Evolutionary conservation across 2,888 invertebrate species (phyloP), one percentile per base, ranked within the genome.

Genomic region (Drosophila planitibia): DNA sequence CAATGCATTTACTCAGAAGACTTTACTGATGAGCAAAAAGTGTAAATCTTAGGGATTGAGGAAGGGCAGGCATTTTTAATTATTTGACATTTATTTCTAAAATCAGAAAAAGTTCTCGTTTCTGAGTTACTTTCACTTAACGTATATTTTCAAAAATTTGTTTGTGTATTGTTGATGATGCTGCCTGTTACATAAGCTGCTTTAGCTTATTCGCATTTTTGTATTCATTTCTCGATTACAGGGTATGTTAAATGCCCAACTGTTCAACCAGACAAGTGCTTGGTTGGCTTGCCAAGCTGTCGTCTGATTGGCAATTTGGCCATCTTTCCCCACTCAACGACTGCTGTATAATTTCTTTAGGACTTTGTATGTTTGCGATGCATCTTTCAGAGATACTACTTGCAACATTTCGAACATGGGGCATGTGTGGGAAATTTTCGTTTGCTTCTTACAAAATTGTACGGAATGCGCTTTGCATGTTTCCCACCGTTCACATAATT

Each of bases 381-480:
- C 76, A 85, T 80, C 81, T 85, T 30, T 71, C 65, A 64, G 70
- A 70, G 37, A 58, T n/a, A 25, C 22, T 70, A 81, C 82, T 90
- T 89, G 74, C 85, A 80, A 90, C 87, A 79, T 74, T 59, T 66
- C 68, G 62, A 39, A 58, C 70, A 68, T 78, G 76, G 84, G 89
- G 78, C 84, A 82, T 84, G 90, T 88, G 90, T 88, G 87, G 91
- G 91, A 88, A 87, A 75, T 63, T 79, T 75, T 70, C 28, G 47
- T 62, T 60, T 47, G 75, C 71, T 79, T 82, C 70, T 51, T 33
- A 47, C 52, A 74, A 57, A 57, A 41, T 53, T 66, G 57, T 65
- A 51, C 30, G 74, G 79, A 69, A 78, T 73, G 63, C 54, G 72
- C 58, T 76, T 63, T 71, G 78, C 62, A 77, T 66, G 66, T 62